A percentile compares a stretch with the other conserved stretches of the same genome.
phyloP scores from a whole-genome alignment of 2,888 invertebrate species.

The Micropterix aruncella region DNA sequence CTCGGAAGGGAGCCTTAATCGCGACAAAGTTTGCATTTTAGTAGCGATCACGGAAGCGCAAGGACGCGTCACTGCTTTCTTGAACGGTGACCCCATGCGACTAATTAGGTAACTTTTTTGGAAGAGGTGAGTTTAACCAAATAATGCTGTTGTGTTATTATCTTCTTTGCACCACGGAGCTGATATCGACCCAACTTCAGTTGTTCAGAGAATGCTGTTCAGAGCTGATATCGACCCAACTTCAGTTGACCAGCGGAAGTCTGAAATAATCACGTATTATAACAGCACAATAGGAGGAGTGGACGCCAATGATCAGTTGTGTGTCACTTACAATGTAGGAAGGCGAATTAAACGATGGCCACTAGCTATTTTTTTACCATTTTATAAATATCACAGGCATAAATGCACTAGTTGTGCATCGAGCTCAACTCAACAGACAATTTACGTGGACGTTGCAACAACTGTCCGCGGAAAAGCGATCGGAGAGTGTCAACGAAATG shows the following conservation, averaged over 20 bases:
- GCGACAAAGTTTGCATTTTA: too few relatives aligned
- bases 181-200: conserved; percentile 3
- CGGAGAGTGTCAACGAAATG: too few relatives aligned
- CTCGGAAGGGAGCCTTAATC: too few relatives aligned
- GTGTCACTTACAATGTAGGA: conserved; percentile 5
- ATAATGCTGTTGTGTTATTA: conserved; percentile 5
- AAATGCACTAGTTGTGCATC: conserved; percentile 4
- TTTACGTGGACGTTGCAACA: not conserved
- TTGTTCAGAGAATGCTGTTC: too few relatives aligned
- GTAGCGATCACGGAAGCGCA: too few relatives aligned
- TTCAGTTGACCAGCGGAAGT: conserved; percentile 2
- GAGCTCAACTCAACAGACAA: conserved; percentile 2
- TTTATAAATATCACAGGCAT: conserved; percentile 4
- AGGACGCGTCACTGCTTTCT: too few relatives aligned
- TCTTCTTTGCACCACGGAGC: conserved; percentile 5
- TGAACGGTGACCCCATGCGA: too few relatives aligned
- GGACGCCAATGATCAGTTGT: conserved; percentile 5
- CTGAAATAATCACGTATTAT: conserved; percentile 5
- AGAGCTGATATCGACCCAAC: too few relatives aligned
- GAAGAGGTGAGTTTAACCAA: too few relatives aligned
- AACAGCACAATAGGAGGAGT: conserved; percentile 5
- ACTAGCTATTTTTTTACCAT: conserved; percentile 5
- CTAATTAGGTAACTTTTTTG: too few relatives aligned
- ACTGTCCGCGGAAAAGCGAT: too few relatives aligned
- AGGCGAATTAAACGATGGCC: conserved; percentile 6